Evolutionary conservation across 2,797 vertebrate species (phyloP).

Genomic region (Micropoecilia bifurca): DNA sequence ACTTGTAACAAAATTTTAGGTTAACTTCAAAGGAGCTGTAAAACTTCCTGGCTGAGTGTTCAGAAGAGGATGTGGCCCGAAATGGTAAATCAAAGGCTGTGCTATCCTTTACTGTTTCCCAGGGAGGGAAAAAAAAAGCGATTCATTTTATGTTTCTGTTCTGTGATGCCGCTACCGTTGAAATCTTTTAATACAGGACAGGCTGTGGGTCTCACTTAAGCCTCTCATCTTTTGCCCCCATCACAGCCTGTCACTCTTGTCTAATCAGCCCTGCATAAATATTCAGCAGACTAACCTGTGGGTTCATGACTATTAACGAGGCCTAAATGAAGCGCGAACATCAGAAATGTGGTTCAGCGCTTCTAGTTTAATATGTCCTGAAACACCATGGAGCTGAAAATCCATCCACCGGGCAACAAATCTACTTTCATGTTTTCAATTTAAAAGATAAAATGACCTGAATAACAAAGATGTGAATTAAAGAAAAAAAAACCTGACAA

Average conservation of each 20-base stretch:
- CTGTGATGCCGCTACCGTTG: constrained; percentile 29
- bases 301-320: constrained; percentile 70
- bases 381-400: constrained; percentile 58
- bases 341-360: constrained; percentile 31
- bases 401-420: constrained; percentile 38
- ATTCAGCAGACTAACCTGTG: constrained; percentile 66
- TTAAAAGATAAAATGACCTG: constrained; percentile 29
- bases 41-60: constrained; percentile 43
- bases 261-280: constrained; percentile 63
- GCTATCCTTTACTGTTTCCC: constrained; percentile 46
- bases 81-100: constrained; percentile 51
- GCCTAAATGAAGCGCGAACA: constrained; percentile 49
- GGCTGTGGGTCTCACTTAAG: constrained; percentile 16
- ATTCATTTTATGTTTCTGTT: constrained; percentile 32
- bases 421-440: constrained; percentile 32
- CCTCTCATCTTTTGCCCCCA: constrained; percentile 20
- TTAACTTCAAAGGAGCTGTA: constrained; percentile 61
- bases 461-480: constrained; percentile 30
- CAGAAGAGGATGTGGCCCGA: constrained; percentile 28
- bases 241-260: constrained; percentile 40
- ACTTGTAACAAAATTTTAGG: constrained; percentile 32
- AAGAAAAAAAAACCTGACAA: not conserved
- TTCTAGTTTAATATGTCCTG: constrained; percentile 52
- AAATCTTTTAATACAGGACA: constrained; percentile 43
- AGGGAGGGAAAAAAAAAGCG: constrained; percentile 26